Evolutionary conservation across 2,888 invertebrate species (phyloP).

Genomic region (Dasypogon diadema): DNA sequence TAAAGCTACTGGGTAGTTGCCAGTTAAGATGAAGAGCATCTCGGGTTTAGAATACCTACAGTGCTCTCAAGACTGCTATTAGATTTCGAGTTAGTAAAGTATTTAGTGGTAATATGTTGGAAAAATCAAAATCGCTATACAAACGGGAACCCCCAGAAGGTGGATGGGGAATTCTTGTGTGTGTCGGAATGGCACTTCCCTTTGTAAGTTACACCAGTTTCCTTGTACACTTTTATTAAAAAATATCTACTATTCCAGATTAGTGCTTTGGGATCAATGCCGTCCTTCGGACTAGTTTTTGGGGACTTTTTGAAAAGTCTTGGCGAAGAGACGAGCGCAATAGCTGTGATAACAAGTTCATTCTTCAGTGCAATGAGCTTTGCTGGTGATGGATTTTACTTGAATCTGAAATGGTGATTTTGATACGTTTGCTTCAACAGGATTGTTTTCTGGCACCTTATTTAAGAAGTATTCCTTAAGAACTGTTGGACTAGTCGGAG

Average conservation of each 20-base stretch:
- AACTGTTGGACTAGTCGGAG: slow-evolving; percentile 76
- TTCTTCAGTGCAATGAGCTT: slow-evolving; percentile 71
- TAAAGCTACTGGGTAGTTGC: slow-evolving; percentile 1
- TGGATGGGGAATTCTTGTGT: slow-evolving; percentile 85
- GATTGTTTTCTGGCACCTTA: slow-evolving; percentile 76
- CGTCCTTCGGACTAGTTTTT: slow-evolving; percentile 79
- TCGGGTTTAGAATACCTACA: not conserved
- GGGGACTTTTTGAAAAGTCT: slow-evolving; percentile 76
- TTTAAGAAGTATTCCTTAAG: slow-evolving; percentile 77
- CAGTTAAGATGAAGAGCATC: not conserved
- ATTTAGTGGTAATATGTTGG: not conserved
- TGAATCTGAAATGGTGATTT: too few species aligned
- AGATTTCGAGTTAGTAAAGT: not conserved
- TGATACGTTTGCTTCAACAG: slow-evolving; percentile 69
- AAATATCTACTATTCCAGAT: slow-evolving; percentile 71
- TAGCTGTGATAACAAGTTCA: slow-evolving; percentile 78
- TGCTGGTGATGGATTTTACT: slow-evolving; percentile 63
- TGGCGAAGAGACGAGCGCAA: slow-evolving; percentile 78
- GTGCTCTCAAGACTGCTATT: not conserved
- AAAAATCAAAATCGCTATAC: slow-evolving; percentile 1
- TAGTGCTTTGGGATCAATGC: slow-evolving; percentile 75
- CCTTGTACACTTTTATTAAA: slow-evolving; percentile 6
- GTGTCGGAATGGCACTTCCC: slow-evolving; percentile 78
- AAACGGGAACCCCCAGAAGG: slow-evolving; percentile 75
- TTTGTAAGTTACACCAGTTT: slow-evolving; percentile 74